Conservation (phyloP, 2,888 invertebrate genomes). For the Mythimna loreyi region DNA sequence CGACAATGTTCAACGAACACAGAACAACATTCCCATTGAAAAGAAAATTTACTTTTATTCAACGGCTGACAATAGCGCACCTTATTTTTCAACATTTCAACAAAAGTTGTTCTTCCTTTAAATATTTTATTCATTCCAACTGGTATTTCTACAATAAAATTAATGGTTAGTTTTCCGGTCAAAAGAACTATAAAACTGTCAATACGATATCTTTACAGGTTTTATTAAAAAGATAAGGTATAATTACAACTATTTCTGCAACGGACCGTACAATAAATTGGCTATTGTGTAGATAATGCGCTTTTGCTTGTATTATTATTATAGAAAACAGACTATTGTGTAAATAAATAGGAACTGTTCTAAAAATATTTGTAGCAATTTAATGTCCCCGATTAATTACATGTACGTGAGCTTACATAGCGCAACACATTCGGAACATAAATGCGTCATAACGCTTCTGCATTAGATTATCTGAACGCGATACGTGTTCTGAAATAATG, state of each 20-base stretch:
- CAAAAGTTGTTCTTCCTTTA: conserved; percentile 44
- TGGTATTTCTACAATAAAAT: conserved; percentile 14
- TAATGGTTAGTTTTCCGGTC: conserved; percentile 28
- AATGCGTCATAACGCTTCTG: conserved; percentile 86
- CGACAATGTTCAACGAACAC: conserved; percentile 88
- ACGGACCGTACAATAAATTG: conserved; percentile 32
- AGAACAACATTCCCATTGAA: conserved; percentile 87
- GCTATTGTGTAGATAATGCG: conserved; percentile 28
- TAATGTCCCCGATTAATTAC: conserved; percentile 59
- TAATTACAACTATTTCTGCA: conserved; percentile 35
- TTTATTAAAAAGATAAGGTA: conserved; percentile 51
- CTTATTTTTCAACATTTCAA: conserved; percentile 79
- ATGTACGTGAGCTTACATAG: conserved; percentile 75
- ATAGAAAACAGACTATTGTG: conserved; percentile 4
- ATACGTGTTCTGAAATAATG: conserved; percentile 89
- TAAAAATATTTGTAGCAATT: conserved; percentile 23
- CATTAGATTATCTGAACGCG: conserved; percentile 86
- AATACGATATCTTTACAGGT: conserved; percentile 43
- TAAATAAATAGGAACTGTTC: conserved; percentile 8
- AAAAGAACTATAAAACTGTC: conserved; percentile 51
- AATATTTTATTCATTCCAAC: conserved; percentile 24
- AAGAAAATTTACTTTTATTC: conserved; percentile 89
- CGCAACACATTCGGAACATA: conserved; percentile 81
- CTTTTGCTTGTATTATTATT: conserved; percentile 32
- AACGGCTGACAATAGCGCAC: conserved; percentile 76